Evolutionary conservation across 2,888 invertebrate genomes (phyloP), one percentile per base, ranked within the genome.

Genomic region (Cataglyphis livida): DNA sequence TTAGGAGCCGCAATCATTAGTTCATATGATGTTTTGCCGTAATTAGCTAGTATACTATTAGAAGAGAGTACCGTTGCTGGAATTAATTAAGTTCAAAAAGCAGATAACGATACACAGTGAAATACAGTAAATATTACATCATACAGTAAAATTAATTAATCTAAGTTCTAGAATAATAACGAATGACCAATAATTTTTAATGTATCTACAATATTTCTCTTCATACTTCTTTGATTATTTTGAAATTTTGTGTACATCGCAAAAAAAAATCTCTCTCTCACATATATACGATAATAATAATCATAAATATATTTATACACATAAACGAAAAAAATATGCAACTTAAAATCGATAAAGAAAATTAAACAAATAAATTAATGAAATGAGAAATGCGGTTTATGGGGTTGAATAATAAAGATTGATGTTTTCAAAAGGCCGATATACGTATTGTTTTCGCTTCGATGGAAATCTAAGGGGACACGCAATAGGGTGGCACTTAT

Each of bases 361-460:
- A 59, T 61, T 44, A 28, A 62, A 35, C 15, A 6, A 3, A 12
- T 54, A 25, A 64, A 75, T 65, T 32, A 62, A 64, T n/a, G 32
- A 66, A 66, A 54, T 25, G 61, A 25, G 32, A 18, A 68, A 66
- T 73, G 73, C 62, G 78, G 81, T 82, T 85, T 85, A 73, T 64
- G 82, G 73, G 82, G 73, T 71, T 85, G 78, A 66, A 62, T 71
- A 66, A 86, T 68, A 82, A 73, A 83, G 81, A 78, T 70, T 71
- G 71, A 71, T 85, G n/a, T 51, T 85, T 83, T 84, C 76, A 78
- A 83, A 75, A 84, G 81, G 48, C 62, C 9, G 75, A 62, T 65
- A 51, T 82, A 66, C 78, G 83, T 85, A 89, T 89, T 89, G 88
- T 88, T 89, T 89, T 89, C 89, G 84, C 84, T 86, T 87, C 85